Evolutionary conservation across 2,797 vertebrate genomes (phyloP).

Genomic region (Mus caroli): DNA sequence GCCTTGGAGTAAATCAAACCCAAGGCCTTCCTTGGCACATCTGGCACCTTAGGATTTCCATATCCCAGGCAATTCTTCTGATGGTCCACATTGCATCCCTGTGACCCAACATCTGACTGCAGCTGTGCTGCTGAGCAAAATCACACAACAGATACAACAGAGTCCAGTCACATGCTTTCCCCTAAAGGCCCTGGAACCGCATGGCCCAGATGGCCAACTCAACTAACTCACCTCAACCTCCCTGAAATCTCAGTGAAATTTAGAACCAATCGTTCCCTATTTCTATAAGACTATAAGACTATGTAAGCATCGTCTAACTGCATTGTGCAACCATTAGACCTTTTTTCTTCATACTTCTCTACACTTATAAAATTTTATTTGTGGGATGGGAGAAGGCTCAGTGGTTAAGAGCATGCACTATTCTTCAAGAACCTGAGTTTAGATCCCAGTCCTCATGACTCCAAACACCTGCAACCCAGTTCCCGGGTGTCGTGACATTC

Average conservation of each 20-base stretch:
- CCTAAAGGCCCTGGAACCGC: not conserved
- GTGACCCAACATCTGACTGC: not conserved
- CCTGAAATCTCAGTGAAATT: not conserved
- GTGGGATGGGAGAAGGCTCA: not conserved
- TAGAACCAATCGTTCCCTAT: not conserved
- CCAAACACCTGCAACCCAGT: not conserved
- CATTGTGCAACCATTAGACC: not conserved
- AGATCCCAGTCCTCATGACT: not conserved
- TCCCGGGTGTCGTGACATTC: not conserved
- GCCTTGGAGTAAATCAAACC: not conserved
- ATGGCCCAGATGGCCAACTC: not conserved
- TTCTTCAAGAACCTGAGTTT: not conserved
- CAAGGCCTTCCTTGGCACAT: not conserved
- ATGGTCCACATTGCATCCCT: not conserved
- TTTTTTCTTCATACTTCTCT: conserved; percentile 7
- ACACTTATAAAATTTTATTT: not conserved
- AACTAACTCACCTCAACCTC: not conserved
- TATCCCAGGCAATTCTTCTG: not conserved
- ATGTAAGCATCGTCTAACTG: not conserved
- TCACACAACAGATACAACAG: not conserved
- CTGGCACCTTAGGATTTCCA: not conserved
- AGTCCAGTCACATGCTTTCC: not conserved
- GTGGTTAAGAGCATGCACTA: not conserved
- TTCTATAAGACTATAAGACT: not conserved
- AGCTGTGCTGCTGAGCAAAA: not conserved